Percentiles rank a stretch among this genome's conserved stretches.
Evolutionary conservation across 2,113 vertebrate species (phyloP).

Genomic region (Pan paniscus): DNA sequence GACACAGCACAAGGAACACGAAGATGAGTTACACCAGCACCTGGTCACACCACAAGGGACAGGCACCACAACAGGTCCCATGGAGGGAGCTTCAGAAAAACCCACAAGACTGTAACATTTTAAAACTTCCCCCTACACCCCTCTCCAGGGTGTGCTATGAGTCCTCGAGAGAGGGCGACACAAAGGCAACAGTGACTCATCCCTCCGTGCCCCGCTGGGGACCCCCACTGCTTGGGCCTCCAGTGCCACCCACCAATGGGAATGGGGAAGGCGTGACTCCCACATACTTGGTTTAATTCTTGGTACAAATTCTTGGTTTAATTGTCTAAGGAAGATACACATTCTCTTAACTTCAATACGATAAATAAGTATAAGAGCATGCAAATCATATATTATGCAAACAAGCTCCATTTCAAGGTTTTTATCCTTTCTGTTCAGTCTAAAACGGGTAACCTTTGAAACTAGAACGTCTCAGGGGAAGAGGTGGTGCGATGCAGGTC

Average conservation of each 20-base stretch:
- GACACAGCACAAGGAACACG: neutral
- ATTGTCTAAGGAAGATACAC: fast-evolving
- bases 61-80: fast-evolving
- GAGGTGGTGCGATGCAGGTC: too few species aligned
- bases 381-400: fast-evolving
- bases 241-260: neutral
- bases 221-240: neutral
- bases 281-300: too few species aligned
- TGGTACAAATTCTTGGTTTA: fast-evolving
- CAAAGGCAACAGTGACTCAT: neutral
- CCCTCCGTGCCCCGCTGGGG: neutral
- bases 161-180: neutral
- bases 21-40: fast-evolving
- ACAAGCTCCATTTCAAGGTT: neutral
- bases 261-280: too few species aligned
- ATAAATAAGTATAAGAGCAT: fast-evolving
- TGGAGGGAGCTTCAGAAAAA: neutral
- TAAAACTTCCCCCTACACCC: neutral
- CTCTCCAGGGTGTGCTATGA: neutral
- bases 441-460: neutral
- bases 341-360: fast-evolving
- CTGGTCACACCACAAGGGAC: neutral
- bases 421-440: neutral
- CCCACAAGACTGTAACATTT: neutral
- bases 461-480: neutral